phyloP scores from a whole-genome alignment of 2,888 invertebrate genomes.

The Orthosia gracilis region DNA sequence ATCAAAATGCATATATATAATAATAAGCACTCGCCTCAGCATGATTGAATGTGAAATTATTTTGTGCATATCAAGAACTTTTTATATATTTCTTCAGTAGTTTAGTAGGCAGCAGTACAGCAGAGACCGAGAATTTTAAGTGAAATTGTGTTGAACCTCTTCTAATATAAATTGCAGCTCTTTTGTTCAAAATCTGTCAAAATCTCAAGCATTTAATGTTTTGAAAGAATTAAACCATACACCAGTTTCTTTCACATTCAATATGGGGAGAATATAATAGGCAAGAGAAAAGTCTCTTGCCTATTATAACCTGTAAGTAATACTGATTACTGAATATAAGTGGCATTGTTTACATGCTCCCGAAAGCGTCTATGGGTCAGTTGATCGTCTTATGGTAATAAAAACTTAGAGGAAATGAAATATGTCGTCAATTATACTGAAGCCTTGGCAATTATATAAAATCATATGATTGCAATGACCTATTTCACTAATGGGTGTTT shows the following conservation, averaged over 20 bases:
- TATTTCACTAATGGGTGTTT: not conserved
- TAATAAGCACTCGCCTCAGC: too few species aligned
- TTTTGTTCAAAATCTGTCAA: not conserved
- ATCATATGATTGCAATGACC: not conserved
- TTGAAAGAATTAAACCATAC: not conserved
- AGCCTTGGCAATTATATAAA: not conserved
- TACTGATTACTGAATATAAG: too few species aligned
- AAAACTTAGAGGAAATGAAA: not conserved
- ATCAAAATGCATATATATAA: too few species aligned
- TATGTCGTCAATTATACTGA: not conserved
- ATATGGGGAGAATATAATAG: not conserved
- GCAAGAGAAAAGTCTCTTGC: not conserved
- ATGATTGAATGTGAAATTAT: too few species aligned
- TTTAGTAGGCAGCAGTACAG: too few species aligned
- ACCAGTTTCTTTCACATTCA: not conserved
- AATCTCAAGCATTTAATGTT: not conserved
- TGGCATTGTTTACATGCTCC: not conserved
- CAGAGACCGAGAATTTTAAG: too few species aligned
- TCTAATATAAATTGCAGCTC: not conserved
- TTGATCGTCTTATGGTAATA: too few species aligned
- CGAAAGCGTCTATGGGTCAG: not conserved
- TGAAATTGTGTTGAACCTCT: not conserved
- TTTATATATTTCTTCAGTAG: not conserved
- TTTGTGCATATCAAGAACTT: not conserved
- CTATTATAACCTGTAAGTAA: too few species aligned